Percentiles rank a stretch among this genome's conserved stretches.
Conservation (phyloP, 30 jellyfish, hydroid and myxozoan genomes). For the Turritopsis dohrnii region DNA sequence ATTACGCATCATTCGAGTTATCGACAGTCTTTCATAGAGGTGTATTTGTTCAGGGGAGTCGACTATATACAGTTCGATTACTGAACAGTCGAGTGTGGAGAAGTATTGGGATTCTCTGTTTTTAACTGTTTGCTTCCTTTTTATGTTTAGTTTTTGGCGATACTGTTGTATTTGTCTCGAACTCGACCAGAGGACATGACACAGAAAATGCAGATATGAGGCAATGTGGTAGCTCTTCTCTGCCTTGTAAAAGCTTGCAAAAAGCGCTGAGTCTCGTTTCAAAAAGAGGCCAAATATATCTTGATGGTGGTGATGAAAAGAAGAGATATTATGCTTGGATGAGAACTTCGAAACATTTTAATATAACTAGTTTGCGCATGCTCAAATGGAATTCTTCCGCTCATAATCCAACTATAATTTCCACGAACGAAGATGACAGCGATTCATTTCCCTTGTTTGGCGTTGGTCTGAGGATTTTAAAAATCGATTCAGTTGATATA, state of each 20-base stretch:
- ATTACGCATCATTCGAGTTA: no score
- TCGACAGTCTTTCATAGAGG: no score
- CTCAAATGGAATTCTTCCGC: neutral
- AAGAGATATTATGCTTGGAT: no score
- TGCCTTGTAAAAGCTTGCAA: neutral
- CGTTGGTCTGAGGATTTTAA: neutral
- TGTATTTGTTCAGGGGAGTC: no score
- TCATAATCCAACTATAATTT: neutral
- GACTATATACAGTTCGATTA: no score
- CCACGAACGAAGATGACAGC: neutral
- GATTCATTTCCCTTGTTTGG: neutral
- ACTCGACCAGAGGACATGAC: neutral
- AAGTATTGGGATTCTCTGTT: no score
- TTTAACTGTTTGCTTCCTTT: no score
- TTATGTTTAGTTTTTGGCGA: neutral
- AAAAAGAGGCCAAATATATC: neutral
- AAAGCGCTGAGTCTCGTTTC: neutral
- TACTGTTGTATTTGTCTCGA: neutral
- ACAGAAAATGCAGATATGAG: neutral
- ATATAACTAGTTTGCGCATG: neutral
- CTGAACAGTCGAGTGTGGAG: no score
- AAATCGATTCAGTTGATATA: neutral
- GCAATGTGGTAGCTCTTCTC: neutral
- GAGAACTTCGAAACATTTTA: neutral
- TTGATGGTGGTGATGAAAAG: neutral